These are phyloP conservation scores for Heliopora coerulea DNA, from an alignment of 92 coral and sea anemone species.

Conservation along the genomic window DNA sequence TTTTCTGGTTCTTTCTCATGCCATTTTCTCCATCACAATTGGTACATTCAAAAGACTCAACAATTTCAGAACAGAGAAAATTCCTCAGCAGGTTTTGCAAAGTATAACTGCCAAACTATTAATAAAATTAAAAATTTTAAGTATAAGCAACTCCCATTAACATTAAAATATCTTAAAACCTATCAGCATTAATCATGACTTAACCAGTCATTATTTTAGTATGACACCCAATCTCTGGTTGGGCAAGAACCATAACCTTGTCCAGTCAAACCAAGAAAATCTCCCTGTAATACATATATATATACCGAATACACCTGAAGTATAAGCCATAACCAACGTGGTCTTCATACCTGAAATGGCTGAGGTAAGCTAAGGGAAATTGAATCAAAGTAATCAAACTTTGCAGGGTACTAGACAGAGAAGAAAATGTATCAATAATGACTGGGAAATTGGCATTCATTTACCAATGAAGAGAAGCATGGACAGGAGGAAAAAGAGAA, in stretches of 20 bases:
- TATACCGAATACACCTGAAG: too few species aligned
- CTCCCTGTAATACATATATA: too few species aligned
- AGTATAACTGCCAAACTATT: conserved; percentile 45
- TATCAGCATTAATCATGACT: too few species aligned
- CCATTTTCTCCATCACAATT: conserved; percentile 1
- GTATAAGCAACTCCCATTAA: too few species aligned
- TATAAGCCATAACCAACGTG: too few species aligned
- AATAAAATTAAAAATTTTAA: too few species aligned
- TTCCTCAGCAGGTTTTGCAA: conserved; percentile 70
- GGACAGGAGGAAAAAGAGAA: neutral
- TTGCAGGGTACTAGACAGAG: conserved; percentile 75
- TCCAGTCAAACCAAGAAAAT: too few species aligned
- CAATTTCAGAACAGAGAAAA: conserved; percentile 89
- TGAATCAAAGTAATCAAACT: conserved; percentile 91
- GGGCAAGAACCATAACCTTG: too few species aligned
- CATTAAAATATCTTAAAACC: too few species aligned
- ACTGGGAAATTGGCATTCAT: too few species aligned
- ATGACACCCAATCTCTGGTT: too few species aligned
- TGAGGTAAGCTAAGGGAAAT: conserved; percentile 79
- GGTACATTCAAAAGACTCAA: conserved; percentile 77
- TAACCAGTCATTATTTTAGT: too few species aligned
- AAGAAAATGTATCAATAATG: neutral
- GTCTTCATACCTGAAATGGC: conserved; percentile 55
- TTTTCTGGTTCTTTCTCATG: neutral
- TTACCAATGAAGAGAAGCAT: neutral